Base-by-base conservation (phyloP, 92 coral and sea anemone species). In the Isaurus tuberculatus region DNA sequence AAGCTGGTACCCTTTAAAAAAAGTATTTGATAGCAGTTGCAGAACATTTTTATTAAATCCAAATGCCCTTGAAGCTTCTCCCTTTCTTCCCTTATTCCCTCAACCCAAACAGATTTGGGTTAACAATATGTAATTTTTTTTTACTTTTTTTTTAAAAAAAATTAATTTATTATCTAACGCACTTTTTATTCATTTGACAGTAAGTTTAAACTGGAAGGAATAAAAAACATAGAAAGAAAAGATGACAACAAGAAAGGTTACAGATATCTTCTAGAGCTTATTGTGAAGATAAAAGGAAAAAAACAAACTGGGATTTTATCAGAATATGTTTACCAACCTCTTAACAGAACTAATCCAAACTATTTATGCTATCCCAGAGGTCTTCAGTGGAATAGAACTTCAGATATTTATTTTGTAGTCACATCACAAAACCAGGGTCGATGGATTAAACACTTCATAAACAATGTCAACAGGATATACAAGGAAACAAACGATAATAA, bases 371-470 rank as follows among this genome's bases (percentile, higher is more conserved):
- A 73, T 73, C 79, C 79, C 64, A 43, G 64, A 49, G 79, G 65
- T 42, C 65, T 73, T 17, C 79, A 73, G 65, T 73, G 79, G 79
- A 73, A 73, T 48, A 37, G 63, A 27, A 49, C 64, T 5, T 29
- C 65, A 2, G 79, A 73, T 13, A 64, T 73, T 27, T 73, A 73
- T 32, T 44, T 73, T 48, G 64, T 73, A 14, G 79, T 73, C 63
- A 73, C 79, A 2, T 48, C 37, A 73, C 79, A 73, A 32, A 73
- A 73, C 79, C 79, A 73, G 30, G 79, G 79, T 73, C 79, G 79
- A 73, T 69, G 74, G 74, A 37, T 69, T 5, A 48, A 69, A 20
- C 74, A 69, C 74, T 69, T 69, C 25, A 22, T 73, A 9, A 73
- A 73, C 79, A 73, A 73, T 73, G 64, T 73, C 36, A 73, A 73